phyloP scores from a whole-genome alignment of 30 jellyfish, hydroid and myxozoan species.

The Clytia hemisphaerica region DNA sequence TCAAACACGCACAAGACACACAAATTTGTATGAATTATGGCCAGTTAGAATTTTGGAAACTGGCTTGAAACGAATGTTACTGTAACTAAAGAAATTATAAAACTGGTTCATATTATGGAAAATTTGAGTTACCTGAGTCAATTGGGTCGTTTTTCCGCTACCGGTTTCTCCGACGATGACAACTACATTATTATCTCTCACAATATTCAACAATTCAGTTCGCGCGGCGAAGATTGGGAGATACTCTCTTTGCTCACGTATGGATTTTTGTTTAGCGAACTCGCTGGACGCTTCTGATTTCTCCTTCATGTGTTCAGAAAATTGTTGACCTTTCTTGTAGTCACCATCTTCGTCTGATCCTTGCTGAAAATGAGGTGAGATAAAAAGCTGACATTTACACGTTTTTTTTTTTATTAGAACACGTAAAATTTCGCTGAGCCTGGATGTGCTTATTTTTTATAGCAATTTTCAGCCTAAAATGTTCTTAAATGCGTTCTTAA shows the following conservation, averaged over 20 bases:
- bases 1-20: too few species aligned
- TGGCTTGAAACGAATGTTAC: too few species aligned
- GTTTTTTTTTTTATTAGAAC: too few species aligned
- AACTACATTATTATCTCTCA: conserved; percentile 77
- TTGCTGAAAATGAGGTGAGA: conserved; percentile 35
- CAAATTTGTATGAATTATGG: too few species aligned
- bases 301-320: conserved; percentile 64
- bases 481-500: too few species aligned
- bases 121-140: conserved; percentile 63
- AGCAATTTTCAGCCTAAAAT: too few species aligned
- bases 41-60: too few species aligned
- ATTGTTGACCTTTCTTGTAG: conserved; percentile 66
- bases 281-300: conserved; percentile 80
- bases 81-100: too few species aligned
- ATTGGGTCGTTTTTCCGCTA: conserved; percentile 95
- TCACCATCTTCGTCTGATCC: conserved; percentile 46
- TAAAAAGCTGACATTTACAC: too few species aligned
- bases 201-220: conserved; percentile 72
- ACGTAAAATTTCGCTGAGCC: too few species aligned
- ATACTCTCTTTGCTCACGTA: conserved; percentile 80
- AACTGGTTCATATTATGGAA: too few species aligned
- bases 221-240: conserved; percentile 91
- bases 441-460: too few species aligned
- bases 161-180: conserved; percentile 98
- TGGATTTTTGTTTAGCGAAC: conserved; percentile 58